Conservation (phyloP, 2,888 invertebrate genomes). For the Noctua fimbriata region DNA sequence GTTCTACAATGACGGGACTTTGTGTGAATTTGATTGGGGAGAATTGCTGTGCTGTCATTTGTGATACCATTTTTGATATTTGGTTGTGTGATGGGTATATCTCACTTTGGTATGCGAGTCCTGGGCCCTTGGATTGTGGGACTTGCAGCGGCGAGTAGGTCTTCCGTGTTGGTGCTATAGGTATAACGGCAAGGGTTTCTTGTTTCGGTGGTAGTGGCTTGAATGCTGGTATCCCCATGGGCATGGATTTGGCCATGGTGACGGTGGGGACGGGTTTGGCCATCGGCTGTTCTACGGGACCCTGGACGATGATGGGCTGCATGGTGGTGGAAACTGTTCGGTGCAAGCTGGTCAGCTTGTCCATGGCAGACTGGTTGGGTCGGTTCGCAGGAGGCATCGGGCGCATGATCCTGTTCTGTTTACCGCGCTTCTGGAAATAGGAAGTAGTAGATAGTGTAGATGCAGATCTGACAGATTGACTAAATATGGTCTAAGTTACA, state of each 20-base stretch:
- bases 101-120: conserved; percentile 87
- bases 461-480: not conserved
- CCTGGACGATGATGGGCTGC: conserved; percentile 84
- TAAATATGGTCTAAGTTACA: not conserved
- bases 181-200: conserved; percentile 89
- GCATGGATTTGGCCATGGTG: conserved; percentile 89
- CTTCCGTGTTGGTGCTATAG: conserved; percentile 82
- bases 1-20: conserved; percentile 78
- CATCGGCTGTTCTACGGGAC: conserved; percentile 73
- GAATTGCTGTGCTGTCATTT: conserved; percentile 86
- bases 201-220: conserved; percentile 93
- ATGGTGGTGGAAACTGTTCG: conserved; percentile 80
- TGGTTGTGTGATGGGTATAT: conserved; percentile 84
- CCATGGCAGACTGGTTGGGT: conserved; percentile 84
- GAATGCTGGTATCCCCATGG: conserved; percentile 94
- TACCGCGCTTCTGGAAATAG: conserved; percentile 87
- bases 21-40: conserved; percentile 81
- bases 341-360: conserved; percentile 81
- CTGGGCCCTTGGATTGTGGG: conserved; percentile 83
- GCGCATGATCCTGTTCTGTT: conserved; percentile 87
- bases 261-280: conserved; percentile 74
- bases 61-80: conserved; percentile 86
- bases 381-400: conserved; percentile 79
- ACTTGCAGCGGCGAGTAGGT: conserved; percentile 82
- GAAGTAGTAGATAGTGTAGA: not conserved